Base-by-base conservation (phyloP, 2,888 invertebrate species). In the Xylota segnis region DNA sequence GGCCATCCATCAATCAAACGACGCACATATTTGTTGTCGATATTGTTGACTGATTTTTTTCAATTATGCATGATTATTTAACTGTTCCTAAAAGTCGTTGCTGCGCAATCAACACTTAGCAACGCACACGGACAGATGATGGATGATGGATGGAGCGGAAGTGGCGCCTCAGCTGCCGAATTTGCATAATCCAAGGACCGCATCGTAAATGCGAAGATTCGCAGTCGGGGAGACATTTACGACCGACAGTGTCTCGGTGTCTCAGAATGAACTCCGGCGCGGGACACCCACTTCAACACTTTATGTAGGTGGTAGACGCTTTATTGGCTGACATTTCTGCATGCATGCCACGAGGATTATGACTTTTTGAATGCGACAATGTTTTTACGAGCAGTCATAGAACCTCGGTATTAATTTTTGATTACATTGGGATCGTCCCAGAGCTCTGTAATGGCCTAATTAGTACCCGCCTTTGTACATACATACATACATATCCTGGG, bases 321-420 rank as follows among this genome's bases (percentile, higher is more conserved):
- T 82, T 72, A 77, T 76, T 79, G 71, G 71, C 71, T 84, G 59
- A 61, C 84, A 84, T 81, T 81, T 71, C 47, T 81, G 81, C 84
- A 81, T 84, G 84, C 82, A 72, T 77, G 72, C 63, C 82, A 37
- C 34, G 56, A 58, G 12, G 59, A 82, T 82, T 81, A 77, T 72
- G 59, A 29, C 81, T 68, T 50, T 72, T 77, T 72, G 77, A 82
- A 86, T 82, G 81, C 82, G 86, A 66, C 86, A 86, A 82, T 82
- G 81, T 86, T 86, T 86, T 86, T 86, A 86, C 68, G 82, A 86
- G 72, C 82, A 82, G 34, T 63, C 63, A 52, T 61, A 79, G 84
- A 47, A 71, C 32, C 45, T 40, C 50, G 72, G 68, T 77, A 86
- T 86, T 76, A 86, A 82, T 86, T 82, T 82, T 82, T 86, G 76